phyloP scores from a whole-genome alignment of 2,888 invertebrate genomes.

The Habroteleia sp. region DNA sequence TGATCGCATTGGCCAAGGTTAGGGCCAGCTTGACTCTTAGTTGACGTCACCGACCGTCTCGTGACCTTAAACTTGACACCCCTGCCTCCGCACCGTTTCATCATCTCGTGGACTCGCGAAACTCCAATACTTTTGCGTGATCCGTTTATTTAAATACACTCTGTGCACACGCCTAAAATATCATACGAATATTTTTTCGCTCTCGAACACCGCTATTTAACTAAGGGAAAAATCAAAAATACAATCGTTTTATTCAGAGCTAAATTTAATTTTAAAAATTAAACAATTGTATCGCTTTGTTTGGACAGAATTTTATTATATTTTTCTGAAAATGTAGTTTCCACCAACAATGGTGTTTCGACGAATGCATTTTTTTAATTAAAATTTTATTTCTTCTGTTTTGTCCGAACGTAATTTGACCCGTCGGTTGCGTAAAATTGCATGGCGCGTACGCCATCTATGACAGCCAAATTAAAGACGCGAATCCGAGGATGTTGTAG shows the following conservation, averaged over 20 bases:
- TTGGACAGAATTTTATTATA: no score
- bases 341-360: no score
- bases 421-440: constrained; percentile 5
- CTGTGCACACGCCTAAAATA: constrained; percentile 42
- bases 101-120: constrained; percentile 32
- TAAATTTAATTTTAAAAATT: no score
- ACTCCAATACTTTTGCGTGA: constrained; percentile 20
- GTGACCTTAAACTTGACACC: constrained; percentile 77
- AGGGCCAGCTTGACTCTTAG: constrained; percentile 47
- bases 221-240: no score
- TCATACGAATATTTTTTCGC: constrained; percentile 3
- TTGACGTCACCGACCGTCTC: constrained; percentile 78
- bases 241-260: no score
- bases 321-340: no score
- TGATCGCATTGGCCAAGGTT: constrained; percentile 59
- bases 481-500: constrained; percentile 38
- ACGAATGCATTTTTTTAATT: no score
- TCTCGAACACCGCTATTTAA: no score
- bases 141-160: constrained; percentile 37
- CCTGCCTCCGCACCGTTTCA: constrained; percentile 41
- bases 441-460: constrained; percentile 11
- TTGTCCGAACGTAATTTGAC: constrained; percentile 1
- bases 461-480: constrained; percentile 28
- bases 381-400: constrained; percentile 2
- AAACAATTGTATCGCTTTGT: no score